These are phyloP conservation scores for Poecilia picta DNA, from an alignment of 2,797 vertebrate species.

Conservation along the genomic window DNA sequence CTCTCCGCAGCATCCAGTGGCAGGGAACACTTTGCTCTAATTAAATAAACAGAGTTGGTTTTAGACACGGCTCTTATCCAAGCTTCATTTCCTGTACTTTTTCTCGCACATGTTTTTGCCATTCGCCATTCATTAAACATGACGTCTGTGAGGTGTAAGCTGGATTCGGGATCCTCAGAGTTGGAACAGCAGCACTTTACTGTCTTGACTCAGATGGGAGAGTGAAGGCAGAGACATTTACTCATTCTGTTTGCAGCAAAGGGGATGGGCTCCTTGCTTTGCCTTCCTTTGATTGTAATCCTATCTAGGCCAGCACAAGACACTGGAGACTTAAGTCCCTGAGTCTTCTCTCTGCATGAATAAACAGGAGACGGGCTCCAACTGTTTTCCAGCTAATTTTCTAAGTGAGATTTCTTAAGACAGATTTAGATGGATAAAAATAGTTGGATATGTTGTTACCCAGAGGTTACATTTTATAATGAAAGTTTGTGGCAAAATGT, in stretches of 20 bases:
- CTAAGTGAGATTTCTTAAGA: constrained; percentile 21
- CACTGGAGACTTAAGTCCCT: constrained; percentile 68
- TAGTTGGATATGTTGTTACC: constrained; percentile 40
- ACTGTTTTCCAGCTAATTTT: constrained; percentile 52
- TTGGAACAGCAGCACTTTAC: constrained; percentile 49
- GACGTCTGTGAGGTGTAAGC: constrained; percentile 43
- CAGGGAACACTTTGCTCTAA: constrained; percentile 51
- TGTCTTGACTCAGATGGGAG: constrained; percentile 53
- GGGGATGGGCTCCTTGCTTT: constrained; percentile 61
- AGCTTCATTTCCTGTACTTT: constrained; percentile 48
- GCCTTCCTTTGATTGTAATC: constrained; percentile 76
- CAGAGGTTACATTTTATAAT: constrained; percentile 18
- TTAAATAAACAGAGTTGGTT: constrained; percentile 53
- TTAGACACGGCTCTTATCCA: constrained; percentile 27
- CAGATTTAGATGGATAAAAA: constrained; percentile 48
- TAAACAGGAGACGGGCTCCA: constrained; percentile 56
- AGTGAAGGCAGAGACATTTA: constrained; percentile 65
- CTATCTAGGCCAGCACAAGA: constrained; percentile 76
- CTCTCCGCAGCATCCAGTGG: constrained; percentile 35
- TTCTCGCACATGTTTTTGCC: constrained; percentile 41
- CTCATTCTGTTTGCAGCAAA: constrained; percentile 75
- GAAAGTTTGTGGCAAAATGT: constrained; percentile 4
- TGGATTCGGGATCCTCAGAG: constrained; percentile 48
- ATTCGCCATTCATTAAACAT: constrained; percentile 58
- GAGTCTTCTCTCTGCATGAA: constrained; percentile 66